These are phyloP conservation scores for Mylabris phalerata DNA, from an alignment of 1,140 invertebrate genomes.

Conservation along the genomic window DNA sequence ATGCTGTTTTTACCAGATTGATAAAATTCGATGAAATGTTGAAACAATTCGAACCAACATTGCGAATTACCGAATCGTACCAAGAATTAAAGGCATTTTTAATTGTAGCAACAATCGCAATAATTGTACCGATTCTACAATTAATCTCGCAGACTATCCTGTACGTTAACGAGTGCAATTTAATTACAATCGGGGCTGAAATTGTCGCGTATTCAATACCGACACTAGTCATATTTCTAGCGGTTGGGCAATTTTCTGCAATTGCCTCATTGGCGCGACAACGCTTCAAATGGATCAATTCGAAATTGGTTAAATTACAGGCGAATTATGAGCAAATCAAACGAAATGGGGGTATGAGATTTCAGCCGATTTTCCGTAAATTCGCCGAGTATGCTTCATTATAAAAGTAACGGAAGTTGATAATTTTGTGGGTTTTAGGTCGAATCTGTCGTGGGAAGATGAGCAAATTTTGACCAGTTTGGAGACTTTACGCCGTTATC, in stretches of 20 bases:
- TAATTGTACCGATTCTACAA: too few relatives aligned
- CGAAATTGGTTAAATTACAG: neutral
- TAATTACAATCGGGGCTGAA: slow-evolving; percentile 1
- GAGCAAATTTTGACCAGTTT: neutral
- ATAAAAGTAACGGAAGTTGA: neutral
- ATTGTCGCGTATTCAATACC: slow-evolving; percentile 1
- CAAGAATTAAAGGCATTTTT: too few relatives aligned
- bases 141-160: neutral
- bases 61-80: too few relatives aligned
- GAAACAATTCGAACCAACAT: too few relatives aligned
- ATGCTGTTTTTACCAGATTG: too few relatives aligned
- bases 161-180: neutral
- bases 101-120: too few relatives aligned
- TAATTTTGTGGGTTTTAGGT: neutral
- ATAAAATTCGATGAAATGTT: too few relatives aligned
- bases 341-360: neutral
- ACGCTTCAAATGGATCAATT: slow-evolving; percentile 2
- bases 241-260: neutral
- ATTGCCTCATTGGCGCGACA: neutral
- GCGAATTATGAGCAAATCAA: neutral
- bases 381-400: neutral
- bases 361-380: neutral
- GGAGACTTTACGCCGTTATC: slow-evolving; percentile 2
- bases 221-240: neutral
- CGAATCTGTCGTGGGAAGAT: neutral